These are phyloP conservation scores for Agrotis segetum DNA, from an alignment of 2,888 invertebrate species.

Conservation along the genomic window DNA sequence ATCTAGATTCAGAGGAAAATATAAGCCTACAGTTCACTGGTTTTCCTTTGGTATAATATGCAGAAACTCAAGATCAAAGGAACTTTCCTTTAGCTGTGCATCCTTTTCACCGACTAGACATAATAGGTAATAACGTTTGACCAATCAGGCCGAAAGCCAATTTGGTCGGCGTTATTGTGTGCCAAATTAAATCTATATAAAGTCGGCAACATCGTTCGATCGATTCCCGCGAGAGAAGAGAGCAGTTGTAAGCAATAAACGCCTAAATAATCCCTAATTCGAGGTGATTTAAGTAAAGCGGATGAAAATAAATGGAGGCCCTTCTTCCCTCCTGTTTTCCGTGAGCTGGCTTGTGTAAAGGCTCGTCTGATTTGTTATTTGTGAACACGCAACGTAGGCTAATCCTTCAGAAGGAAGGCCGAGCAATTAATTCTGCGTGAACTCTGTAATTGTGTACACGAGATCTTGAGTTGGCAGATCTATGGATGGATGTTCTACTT, in stretches of 20 bases:
- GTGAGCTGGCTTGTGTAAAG: constrained; percentile 66
- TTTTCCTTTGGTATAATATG: constrained; percentile 29
- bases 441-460: constrained; percentile 39
- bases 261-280: constrained; percentile 74
- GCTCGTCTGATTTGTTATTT: constrained; percentile 75
- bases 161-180: constrained; percentile 38
- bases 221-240: constrained; percentile 56
- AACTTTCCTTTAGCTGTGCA: constrained; percentile 26
- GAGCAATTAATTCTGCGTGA: constrained; percentile 67
- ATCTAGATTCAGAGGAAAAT: constrained; percentile 36
- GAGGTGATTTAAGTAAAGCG: constrained; percentile 75
- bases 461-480: constrained; percentile 15
- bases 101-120: constrained; percentile 10
- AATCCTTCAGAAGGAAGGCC: constrained; percentile 67
- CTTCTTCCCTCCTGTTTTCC: constrained; percentile 61
- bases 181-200: constrained; percentile 42
- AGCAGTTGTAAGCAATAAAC: constrained; percentile 66
- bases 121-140: constrained; percentile 37
- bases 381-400: constrained; percentile 73
- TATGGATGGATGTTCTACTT: constrained; percentile 14
- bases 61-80: constrained; percentile 46
- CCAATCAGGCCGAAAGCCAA: constrained; percentile 51
- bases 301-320: constrained; percentile 79
- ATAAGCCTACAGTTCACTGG: constrained; percentile 34
- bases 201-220: constrained; percentile 38